Conservation (phyloP, 2,113 vertebrate species). For the Xiphias gladius region DNA sequence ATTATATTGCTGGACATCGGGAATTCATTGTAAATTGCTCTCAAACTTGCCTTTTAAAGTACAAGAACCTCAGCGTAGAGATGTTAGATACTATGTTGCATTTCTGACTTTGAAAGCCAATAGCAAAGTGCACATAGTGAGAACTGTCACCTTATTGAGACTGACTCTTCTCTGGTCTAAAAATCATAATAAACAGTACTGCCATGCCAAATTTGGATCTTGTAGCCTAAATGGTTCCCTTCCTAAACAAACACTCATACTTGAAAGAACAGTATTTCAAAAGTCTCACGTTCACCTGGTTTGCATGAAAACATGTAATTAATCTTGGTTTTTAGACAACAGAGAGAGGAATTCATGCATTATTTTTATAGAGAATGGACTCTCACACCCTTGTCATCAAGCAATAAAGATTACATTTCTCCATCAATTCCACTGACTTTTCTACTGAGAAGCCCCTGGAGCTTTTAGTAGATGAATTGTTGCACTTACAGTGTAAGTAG, state of each 20-base stretch:
- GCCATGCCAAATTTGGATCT: not conserved
- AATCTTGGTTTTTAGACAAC: not conserved
- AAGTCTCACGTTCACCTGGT: no score
- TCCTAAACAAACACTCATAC: no score
- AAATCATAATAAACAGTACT: not conserved
- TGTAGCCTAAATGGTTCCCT: not conserved
- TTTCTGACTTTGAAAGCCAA: not conserved
- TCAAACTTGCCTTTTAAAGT: not conserved
- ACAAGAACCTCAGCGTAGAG: not conserved
- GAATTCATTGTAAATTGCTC: not conserved
- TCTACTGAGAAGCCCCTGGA: not conserved
- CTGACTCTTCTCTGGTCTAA: not conserved
- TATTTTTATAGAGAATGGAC: not conserved
- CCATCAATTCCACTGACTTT: not conserved
- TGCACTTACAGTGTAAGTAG: slow-evolving; percentile 96
- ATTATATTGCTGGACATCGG: not conserved
- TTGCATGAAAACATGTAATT: not conserved
- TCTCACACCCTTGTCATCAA: not conserved
- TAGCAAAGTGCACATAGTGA: not conserved
- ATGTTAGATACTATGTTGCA: not conserved
- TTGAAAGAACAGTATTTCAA: no score
- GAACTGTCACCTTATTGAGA: not conserved
- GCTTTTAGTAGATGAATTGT: slow-evolving; percentile 20
- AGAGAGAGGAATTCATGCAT: not conserved
- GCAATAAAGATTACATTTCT: slow-evolving; percentile 18